These are phyloP conservation scores for Toxostoma redivivum DNA, from an alignment of 2,113 vertebrate species.

Conservation along the genomic window DNA sequence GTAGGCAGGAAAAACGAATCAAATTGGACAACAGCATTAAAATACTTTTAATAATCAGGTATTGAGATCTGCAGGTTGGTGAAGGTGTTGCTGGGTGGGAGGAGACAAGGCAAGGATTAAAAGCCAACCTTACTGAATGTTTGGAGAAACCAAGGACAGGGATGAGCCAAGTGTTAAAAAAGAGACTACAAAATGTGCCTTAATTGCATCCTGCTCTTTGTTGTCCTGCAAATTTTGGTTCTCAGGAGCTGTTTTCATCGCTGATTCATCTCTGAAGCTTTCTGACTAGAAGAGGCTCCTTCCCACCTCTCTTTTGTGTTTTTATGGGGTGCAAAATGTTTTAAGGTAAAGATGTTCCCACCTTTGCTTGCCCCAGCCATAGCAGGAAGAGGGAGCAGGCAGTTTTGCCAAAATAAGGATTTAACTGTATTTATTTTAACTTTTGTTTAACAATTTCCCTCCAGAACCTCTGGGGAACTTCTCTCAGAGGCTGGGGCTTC, in stretches of 20 bases:
- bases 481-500: neutral
- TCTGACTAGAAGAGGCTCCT: neutral
- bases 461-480: neutral
- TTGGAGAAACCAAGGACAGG: neutral
- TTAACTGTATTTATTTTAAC: neutral
- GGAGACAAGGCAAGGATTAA: neutral
- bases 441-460: neutral
- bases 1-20: neutral
- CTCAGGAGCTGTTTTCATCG: neutral
- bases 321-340: neutral
- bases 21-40: neutral
- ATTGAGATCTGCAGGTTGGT: neutral
- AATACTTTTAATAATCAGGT: neutral
- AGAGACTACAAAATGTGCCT: neutral
- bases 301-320: neutral
- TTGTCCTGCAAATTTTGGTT: neutral
- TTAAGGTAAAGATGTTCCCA: neutral
- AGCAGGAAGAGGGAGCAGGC: neutral
- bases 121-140: neutral
- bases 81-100: neutral
- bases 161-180: neutral
- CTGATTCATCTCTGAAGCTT: neutral
- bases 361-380: neutral
- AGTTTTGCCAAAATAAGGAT: accelerated
- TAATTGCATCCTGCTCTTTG: neutral